Evolutionary conservation across 2,113 vertebrate species (phyloP).

Genomic region (Illadopsis cleaveri): DNA sequence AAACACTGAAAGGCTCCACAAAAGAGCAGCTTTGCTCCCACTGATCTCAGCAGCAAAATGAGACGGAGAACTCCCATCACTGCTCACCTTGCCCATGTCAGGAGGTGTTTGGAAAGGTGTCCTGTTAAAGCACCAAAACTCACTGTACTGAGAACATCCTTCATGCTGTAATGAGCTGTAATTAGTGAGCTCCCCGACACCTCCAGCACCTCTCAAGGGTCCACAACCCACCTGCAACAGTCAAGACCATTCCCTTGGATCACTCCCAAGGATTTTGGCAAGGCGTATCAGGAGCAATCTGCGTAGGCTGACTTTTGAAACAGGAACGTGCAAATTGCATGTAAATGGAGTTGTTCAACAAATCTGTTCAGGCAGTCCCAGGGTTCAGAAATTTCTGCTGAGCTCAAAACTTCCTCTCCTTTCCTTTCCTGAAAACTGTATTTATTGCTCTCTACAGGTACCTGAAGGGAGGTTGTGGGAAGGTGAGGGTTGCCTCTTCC

Average conservation of each 20-base stretch:
- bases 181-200: conserved; percentile 47
- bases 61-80: background rate
- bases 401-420: background rate
- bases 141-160: background rate
- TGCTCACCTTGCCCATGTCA: background rate
- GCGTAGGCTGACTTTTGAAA: background rate
- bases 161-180: background rate
- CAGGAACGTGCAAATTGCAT: background rate
- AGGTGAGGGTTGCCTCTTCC: background rate
- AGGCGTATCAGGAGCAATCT: background rate
- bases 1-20: background rate
- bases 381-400: background rate
- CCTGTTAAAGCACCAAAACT: background rate
- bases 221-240: conserved; percentile 46
- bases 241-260: background rate
- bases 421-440: background rate
- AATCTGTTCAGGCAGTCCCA: background rate
- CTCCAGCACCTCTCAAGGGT: background rate
- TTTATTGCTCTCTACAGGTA: background rate
- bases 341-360: background rate
- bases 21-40: background rate
- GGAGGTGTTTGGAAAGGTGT: background rate
- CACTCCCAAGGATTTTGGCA: conserved; percentile 17
- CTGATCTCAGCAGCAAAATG: background rate
- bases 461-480: background rate